Conservation (phyloP, 2,888 invertebrate genomes). For the Furcula furcula region DNA sequence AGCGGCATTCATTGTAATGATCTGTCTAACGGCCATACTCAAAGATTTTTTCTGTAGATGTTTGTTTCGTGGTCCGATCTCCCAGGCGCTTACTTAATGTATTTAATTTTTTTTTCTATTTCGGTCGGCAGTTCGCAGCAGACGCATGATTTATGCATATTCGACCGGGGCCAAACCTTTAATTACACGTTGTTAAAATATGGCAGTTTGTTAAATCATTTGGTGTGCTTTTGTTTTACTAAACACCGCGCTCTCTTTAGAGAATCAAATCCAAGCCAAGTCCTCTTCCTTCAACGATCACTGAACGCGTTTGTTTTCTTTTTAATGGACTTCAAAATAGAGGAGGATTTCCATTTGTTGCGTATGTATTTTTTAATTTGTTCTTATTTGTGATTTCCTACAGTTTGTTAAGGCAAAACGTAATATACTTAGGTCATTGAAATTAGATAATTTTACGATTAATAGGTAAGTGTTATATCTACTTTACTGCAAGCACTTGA, state of each 20-base stretch:
- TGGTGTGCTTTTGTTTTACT: constrained; percentile 75
- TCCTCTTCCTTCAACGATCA: constrained; percentile 50
- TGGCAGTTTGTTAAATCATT: constrained; percentile 81
- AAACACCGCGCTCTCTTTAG: constrained; percentile 67
- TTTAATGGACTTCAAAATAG: no score
- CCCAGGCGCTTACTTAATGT: constrained; percentile 73
- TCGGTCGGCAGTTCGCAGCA: constrained; percentile 79
- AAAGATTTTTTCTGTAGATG: constrained; percentile 20
- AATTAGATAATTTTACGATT: no score
- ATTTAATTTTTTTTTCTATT: constrained; percentile 81
- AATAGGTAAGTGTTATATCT: no score
- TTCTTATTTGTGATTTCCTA: constrained; percentile 22
- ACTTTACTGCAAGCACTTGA: no score
- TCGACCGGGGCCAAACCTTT: constrained; percentile 78
- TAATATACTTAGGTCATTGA: no score
- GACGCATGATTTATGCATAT: constrained; percentile 81
- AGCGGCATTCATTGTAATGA: constrained; percentile 1
- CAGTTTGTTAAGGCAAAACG: no score
- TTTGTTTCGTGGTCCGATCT: constrained; percentile 34
- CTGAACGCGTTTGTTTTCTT: constrained; percentile 39
- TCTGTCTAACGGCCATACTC: constrained; percentile 4
- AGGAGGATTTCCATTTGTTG: no score
- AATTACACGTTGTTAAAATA: constrained; percentile 82
- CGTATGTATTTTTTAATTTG: no score
- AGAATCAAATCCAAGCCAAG: constrained; percentile 54